Conservation (phyloP, 2,888 invertebrate species). For the Phyllotreta cruciferae region DNA sequence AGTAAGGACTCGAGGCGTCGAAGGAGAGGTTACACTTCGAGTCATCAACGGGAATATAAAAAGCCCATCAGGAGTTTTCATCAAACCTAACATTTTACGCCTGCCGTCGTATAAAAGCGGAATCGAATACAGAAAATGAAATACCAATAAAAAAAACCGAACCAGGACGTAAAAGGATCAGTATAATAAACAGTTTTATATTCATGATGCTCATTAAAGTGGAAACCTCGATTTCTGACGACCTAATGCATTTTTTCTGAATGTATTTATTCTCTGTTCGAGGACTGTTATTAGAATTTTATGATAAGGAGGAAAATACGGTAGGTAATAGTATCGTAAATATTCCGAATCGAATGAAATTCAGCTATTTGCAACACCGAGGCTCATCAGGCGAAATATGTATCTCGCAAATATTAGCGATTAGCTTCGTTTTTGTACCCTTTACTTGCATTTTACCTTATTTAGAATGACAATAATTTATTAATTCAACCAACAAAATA, state of each 20-base stretch:
- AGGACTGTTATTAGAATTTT: too few species aligned
- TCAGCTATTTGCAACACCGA: too few species aligned
- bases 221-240: conserved; percentile 16
- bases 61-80: conserved; percentile 19
- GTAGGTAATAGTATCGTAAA: too few species aligned
- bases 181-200: conserved; percentile 20
- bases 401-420: too few species aligned
- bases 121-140: conserved; percentile 21
- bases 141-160: conserved; percentile 20
- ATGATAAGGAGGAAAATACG: too few species aligned
- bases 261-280: too few species aligned
- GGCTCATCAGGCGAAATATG: too few species aligned
- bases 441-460: background rate
- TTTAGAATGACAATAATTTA: conserved; percentile 5
- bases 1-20: background rate
- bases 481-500: too few species aligned
- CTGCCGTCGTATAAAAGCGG: conserved; percentile 7
- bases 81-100: conserved; percentile 23
- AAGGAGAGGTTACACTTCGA: conserved; percentile 7
- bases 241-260: conserved; percentile 10
- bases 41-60: conserved; percentile 23
- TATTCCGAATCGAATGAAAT: too few species aligned
- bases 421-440: too few species aligned
- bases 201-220: conserved; percentile 19
- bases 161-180: conserved; percentile 12